Conservation (phyloP, 2,888 invertebrate species). For the Fissipunctia ypsillon region DNA sequence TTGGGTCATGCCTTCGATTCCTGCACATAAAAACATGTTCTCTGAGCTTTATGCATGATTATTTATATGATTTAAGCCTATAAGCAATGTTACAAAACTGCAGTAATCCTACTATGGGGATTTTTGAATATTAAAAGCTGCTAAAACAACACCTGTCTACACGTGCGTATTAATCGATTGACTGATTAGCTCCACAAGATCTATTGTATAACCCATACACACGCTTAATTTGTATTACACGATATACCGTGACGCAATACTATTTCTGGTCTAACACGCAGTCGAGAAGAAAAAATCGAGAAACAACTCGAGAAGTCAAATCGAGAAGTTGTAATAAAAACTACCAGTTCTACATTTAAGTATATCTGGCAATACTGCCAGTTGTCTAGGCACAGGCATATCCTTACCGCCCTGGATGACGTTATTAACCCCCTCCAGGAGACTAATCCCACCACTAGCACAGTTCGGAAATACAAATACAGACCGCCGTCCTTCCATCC, state of each 20-base stretch:
- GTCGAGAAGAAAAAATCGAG: no score
- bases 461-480: no score
- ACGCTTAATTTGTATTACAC: slow-evolving; percentile 5
- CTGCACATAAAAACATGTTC: not conserved
- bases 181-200: slow-evolving; percentile 22
- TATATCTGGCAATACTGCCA: no score
- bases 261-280: slow-evolving; percentile 33
- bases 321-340: not conserved
- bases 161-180: slow-evolving; percentile 25
- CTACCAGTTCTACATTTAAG: not conserved
- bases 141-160: not conserved
- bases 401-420: no score
- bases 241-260: slow-evolving; percentile 1
- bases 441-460: no score
- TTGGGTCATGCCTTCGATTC: not conserved
- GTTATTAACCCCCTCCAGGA: no score
- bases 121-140: not conserved
- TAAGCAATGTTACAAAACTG: no score
- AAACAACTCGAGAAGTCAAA: no score
- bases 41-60: not conserved
- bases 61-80: no score
- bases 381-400: no score
- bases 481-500: no score
- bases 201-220: slow-evolving; percentile 12
- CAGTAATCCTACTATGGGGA: no score